Base-by-base conservation (phyloP, 1,140 invertebrate genomes). In the Drosophila lini region DNA sequence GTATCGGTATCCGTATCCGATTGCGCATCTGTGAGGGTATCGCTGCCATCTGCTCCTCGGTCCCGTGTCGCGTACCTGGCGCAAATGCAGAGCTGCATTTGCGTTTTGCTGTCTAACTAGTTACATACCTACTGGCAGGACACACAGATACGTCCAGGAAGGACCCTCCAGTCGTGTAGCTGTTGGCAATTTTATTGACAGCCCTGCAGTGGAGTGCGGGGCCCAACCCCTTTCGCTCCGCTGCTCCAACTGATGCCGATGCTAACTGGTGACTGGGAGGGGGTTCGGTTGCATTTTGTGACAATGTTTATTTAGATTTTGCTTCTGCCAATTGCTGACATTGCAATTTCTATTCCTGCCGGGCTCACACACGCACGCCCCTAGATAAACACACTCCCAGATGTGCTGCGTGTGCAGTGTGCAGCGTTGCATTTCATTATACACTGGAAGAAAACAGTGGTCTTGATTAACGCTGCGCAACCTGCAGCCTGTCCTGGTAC, bases 291-390 rank as follows among this genome's bases (percentile, higher is more conserved):
- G 81, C 84, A 90, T 90, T 88, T 90, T 89, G 84, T 90, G 84
- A 89, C 84, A 89, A 90, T 89, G 84, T 89, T 89, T 89, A 89
- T 89, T 89, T 89, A 89, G 84, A 90, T 89, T 89, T 89, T 89
- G 83, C 84, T 75, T 85, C 85, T 89, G 84, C 84, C 84, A 89
- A 89, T 89, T 89, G 84, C 84, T 89, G 84, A 89, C 84, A 89
- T 89, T 90, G 84, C 84, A 89, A 89, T 89, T 89, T 89, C 84
- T 89, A 89, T 89, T 89, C 84, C 80, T 78, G 64, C 64, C 83
- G 71, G 74, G 63, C 53, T 60, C 71, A 48, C 68, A 70, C 67
- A 71, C 69, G 69, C 69, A 67, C 52, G 64, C 62, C 50, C 44
- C 44, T 44, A 52, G 74, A 74, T 53, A 48, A 59, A 57, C 59